Evolutionary conservation across 2,888 invertebrate species (phyloP).

Genomic region (Ectropis crepuscularia): DNA sequence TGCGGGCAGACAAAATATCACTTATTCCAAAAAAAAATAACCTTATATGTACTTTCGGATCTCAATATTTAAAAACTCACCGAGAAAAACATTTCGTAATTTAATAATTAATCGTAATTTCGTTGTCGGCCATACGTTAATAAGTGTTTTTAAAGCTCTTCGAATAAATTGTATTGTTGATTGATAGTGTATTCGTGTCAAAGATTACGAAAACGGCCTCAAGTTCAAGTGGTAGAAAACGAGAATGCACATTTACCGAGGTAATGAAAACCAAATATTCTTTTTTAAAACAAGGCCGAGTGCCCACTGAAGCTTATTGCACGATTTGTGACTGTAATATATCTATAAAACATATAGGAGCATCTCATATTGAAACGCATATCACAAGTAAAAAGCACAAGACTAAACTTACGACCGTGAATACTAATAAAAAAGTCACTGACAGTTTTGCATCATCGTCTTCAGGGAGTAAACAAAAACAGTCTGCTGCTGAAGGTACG

Average conservation of each 20-base stretch:
- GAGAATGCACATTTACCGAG: conserved; percentile 14
- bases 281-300: conserved; percentile 19
- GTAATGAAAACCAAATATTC: conserved; percentile 20
- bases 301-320: conserved; percentile 14
- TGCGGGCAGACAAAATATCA: too few relatives aligned
- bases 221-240: conserved; percentile 14
- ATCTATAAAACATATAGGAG: conserved; percentile 17
- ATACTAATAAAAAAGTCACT: conserved; percentile 24
- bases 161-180: too few relatives aligned
- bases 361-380: conserved; percentile 20
- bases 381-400: conserved; percentile 22
- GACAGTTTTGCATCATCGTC: conserved; percentile 23
- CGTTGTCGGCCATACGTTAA: too few relatives aligned
- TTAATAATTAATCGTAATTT: too few relatives aligned
- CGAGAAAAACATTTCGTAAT: too few relatives aligned
- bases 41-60: too few relatives aligned
- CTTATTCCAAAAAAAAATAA: too few relatives aligned
- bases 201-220: conserved; percentile 10
- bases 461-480: conserved; percentile 24
- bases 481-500: conserved; percentile 28
- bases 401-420: conserved; percentile 21
- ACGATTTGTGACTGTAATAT: conserved; percentile 14
- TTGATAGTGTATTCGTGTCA: neutral
- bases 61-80: too few relatives aligned
- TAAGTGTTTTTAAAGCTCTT: neutral